Percentiles rank a stretch among this genome's conserved stretches.
Conservation (phyloP, 2,888 invertebrate species). For the Seira sanloemensis region DNA sequence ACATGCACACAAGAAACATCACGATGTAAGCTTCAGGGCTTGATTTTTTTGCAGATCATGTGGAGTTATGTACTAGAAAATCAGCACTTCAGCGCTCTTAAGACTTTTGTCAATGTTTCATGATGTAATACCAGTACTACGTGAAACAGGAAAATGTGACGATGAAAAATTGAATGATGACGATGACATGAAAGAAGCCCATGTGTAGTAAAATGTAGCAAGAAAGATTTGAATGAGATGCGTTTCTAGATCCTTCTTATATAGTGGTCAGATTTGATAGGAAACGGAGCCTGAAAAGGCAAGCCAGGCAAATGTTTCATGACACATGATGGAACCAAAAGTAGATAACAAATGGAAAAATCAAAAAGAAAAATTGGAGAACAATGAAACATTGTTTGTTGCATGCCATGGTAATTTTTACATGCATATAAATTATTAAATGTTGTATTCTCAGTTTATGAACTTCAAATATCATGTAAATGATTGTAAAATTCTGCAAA, state of each 20-base stretch:
- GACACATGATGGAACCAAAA: constrained; percentile 12
- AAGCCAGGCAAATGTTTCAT: constrained; percentile 14
- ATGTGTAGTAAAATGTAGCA: constrained; percentile 24
- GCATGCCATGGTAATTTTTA: too few relatives aligned
- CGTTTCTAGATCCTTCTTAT: not conserved
- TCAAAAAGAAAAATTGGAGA: constrained; percentile 35
- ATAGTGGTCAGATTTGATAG: not conserved
- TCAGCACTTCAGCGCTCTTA: not conserved
- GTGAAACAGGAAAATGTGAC: constrained; percentile 53
- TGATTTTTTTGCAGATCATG: constrained; percentile 59
- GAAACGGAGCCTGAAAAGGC: not conserved
- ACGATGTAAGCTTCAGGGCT: constrained; percentile 57
- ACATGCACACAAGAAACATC: constrained; percentile 38
- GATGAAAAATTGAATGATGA: constrained; percentile 58
- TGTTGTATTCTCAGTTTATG: too few relatives aligned
- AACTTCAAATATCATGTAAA: too few relatives aligned
- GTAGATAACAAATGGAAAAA: constrained; percentile 11
- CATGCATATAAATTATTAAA: too few relatives aligned
- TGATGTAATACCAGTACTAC: constrained; percentile 24
- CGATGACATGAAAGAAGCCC: constrained; percentile 39
- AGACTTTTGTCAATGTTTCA: constrained; percentile 7
- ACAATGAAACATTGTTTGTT: constrained; percentile 72
- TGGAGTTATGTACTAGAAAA: constrained; percentile 42
- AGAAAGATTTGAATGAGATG: not conserved
- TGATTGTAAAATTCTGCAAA: too few relatives aligned